Percentiles rank a stretch among this genome's conserved stretches.
Evolutionary conservation across 2,888 invertebrate species (phyloP).

Genomic region (Atethmia centrago): DNA sequence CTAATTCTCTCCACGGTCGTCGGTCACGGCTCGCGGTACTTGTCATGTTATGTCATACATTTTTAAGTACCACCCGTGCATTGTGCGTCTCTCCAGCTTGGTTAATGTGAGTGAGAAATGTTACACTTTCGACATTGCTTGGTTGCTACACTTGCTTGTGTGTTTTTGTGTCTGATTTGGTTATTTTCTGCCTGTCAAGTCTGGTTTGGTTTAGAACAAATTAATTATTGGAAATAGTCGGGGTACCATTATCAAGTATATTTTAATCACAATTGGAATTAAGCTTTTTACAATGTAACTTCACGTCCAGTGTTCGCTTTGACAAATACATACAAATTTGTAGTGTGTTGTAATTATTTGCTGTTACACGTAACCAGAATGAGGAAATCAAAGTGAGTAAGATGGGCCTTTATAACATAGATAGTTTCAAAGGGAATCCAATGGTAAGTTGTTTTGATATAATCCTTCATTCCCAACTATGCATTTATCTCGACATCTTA

Average conservation of each 20-base stretch:
- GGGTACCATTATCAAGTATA: neutral
- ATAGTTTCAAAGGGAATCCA: neutral
- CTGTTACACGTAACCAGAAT: neutral
- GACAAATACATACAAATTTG: neutral
- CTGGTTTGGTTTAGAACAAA: neutral
- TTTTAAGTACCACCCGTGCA: slow-evolving; percentile 59
- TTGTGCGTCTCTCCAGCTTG: slow-evolving; percentile 34
- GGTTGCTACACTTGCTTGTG: slow-evolving; percentile 8
- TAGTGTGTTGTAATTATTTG: slow-evolving; percentile 5
- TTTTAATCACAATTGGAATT: slow-evolving; percentile 18
- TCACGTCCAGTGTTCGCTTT: neutral
- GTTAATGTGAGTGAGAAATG: slow-evolving; percentile 55
- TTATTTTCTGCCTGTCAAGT: neutral
- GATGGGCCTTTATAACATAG: neutral
- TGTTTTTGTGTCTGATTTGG: neutral
- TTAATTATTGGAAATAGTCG: slow-evolving; percentile 8
- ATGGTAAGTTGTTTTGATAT: neutral
- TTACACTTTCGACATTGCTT: slow-evolving; percentile 40
- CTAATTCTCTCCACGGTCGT: slow-evolving; percentile 63
- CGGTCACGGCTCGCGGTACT: slow-evolving; percentile 59
- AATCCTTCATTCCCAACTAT: neutral
- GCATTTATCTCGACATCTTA: neutral
- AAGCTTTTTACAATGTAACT: slow-evolving; percentile 1
- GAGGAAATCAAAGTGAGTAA: neutral
- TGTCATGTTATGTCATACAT: slow-evolving; percentile 66